Evolutionary conservation across 1,140 invertebrate species (phyloP), one percentile per base, ranked within the genome.

Genomic region (Drosophila hydei): DNA sequence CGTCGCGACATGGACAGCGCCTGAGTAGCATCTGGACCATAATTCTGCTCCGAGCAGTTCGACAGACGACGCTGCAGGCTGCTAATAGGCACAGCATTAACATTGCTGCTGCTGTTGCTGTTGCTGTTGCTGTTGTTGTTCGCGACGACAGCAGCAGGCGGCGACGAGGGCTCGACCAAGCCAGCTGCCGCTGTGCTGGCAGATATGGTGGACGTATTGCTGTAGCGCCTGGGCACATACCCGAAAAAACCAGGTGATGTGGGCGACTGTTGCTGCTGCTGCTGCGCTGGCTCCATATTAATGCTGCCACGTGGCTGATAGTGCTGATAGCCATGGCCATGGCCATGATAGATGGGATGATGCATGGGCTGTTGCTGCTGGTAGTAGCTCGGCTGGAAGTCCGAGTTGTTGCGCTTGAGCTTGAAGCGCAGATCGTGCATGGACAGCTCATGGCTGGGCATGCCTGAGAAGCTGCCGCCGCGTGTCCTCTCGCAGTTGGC

Each of bases 351-450:
- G 19, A 42, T 16, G n/a, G 38, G 38, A 8, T 42, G 38, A 18
- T 42, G 72, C 25, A 1, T 51, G 38, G 38, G 50, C 48, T 36
- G 47, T 30, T 45, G 51, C n/a, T 70, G 69, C 30, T 87, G 75
- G 40, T 83, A 88, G 67, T 72, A 81, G 19, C 50, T 91, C n/a
- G 72, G 79, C 61, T 78, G 79, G 60, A 91, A 91, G 27, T 91
- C 89, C 6, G 89, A 91, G 64, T 91, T 91, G 62, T 91, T 91
- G 18, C 90, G 84, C 72, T 90, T 90, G 9, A 91, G 64, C 47
- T 90, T 90, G 43, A 78, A 91, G 30, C 90, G 80, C 27, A 89
- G 60, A 72, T 91, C 89, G 2, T 73, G 61, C n/a, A 83, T 16
- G 38, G 38, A 11, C 0, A 83, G 65, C 19, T 88, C 88, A 33